phyloP scores from a whole-genome alignment of 1,140 invertebrate species.

The Musca domestica region DNA sequence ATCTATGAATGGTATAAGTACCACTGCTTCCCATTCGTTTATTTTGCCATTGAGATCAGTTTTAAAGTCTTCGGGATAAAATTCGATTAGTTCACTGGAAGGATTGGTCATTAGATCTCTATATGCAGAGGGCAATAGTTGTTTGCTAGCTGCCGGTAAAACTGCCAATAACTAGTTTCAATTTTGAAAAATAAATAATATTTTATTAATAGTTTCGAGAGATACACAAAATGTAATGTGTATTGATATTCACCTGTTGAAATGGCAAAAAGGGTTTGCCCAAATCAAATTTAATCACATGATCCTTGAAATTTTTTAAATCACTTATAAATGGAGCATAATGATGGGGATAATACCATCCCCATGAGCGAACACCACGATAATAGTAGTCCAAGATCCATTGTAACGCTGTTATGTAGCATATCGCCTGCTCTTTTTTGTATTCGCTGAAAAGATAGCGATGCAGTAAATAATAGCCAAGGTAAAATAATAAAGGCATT shows the following conservation, averaged over 20 bases:
- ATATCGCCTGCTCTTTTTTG: conserved; percentile 75
- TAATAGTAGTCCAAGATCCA: conserved; percentile 98
- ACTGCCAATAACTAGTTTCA: conserved; percentile 75
- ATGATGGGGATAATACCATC: conserved; percentile 96
- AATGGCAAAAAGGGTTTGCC: conserved; percentile 91
- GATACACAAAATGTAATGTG: not conserved
- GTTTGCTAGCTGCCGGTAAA: conserved; percentile 79
- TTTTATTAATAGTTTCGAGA: not conserved
- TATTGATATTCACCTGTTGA: conserved; percentile 66
- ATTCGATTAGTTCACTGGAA: conserved; percentile 83
- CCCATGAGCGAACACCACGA: conserved; percentile 93
- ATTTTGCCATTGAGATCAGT: conserved; percentile 91
- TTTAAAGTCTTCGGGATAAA: conserved; percentile 87
- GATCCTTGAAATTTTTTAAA: conserved; percentile 75
- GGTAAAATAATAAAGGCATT: not conserved
- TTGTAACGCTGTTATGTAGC: conserved; percentile 90
- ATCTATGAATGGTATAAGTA: conserved; percentile 95
- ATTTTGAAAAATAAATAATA: not conserved
- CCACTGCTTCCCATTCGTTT: conserved; percentile 97
- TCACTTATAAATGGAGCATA: conserved; percentile 96
- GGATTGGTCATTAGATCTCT: conserved; percentile 78
- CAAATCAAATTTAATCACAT: conserved; percentile 75
- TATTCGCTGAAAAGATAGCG: conserved; percentile 62
- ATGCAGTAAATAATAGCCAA: too few relatives aligned
- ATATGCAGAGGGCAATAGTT: conserved; percentile 77